Percentiles rank a stretch among this genome's conserved stretches.
These are phyloP conservation scores for Talpa occidentalis DNA, from an alignment of 2,113 vertebrate species.

Conservation along the genomic window DNA sequence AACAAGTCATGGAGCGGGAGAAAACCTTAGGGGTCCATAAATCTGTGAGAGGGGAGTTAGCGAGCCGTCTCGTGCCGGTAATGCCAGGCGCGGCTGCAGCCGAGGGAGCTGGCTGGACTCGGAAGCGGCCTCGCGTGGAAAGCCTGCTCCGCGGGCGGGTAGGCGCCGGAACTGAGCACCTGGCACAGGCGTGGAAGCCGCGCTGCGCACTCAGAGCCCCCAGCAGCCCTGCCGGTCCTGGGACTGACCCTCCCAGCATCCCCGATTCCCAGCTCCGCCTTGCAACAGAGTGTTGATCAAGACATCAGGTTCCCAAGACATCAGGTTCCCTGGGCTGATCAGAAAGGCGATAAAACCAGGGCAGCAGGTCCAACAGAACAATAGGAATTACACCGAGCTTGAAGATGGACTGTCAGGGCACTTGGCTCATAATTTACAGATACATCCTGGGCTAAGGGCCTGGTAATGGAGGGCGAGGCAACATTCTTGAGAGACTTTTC, in stretches of 20 bases:
- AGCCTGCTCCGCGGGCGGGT: background rate
- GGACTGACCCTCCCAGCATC: background rate
- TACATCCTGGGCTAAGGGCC: background rate
- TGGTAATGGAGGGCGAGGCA: background rate
- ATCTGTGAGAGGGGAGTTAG: background rate
- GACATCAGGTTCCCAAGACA: background rate
- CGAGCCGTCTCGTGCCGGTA: background rate
- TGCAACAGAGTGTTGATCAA: background rate
- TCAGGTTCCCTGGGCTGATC: background rate
- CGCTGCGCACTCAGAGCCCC: background rate
- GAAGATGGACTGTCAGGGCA: background rate
- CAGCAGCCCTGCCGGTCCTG: background rate
- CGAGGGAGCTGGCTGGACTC: background rate
- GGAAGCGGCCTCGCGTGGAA: too few species aligned
- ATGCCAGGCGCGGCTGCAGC: background rate
- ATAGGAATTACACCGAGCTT: background rate
- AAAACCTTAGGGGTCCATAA: background rate
- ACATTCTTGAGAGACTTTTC: background rate
- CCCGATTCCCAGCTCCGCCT: slow-evolving; percentile 35
- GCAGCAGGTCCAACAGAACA: background rate
- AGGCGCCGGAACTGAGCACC: background rate
- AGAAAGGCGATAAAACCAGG: slow-evolving; percentile 42
- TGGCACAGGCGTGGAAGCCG: background rate
- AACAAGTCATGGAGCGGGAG: background rate
- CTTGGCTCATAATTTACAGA: background rate